Evolutionary conservation across 1,140 invertebrate genomes (phyloP), one percentile per base, ranked within the genome.

Genomic region (Musca domestica): DNA sequence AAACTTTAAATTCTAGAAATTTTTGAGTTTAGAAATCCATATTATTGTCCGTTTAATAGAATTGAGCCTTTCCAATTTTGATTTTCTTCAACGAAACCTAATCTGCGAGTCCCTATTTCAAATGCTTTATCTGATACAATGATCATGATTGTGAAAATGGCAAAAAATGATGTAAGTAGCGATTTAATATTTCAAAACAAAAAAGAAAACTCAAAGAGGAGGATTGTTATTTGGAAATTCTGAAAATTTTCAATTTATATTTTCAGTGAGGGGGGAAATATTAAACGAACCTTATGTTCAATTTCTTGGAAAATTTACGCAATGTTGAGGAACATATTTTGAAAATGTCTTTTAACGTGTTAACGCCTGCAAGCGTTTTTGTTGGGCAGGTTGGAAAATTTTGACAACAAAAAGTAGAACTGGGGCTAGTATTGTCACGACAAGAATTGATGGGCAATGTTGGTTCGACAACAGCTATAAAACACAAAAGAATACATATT

Each of bases 321-420:
- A 69, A 69, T 54, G 68, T 20, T 23, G 68, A 66, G 23, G 68
- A 63, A 66, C 66, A 58, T 10, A 58, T 47, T 69, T 69, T 66
- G 15, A 66, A 69, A 66, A 69, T 23, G 3, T 67, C 23, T 47
- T 64, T 64, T 19, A 41, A 41, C 10, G 34, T 41, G 6, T 41
- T 41, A n/a, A n/a, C n/a, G 34, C 34, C 10, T 41, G 34, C 10
- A 27, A 56, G 14, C 14, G 23, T 2, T 56, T 56, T 56, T 56
- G 23, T 27, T 27, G 52, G 23, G 27, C 52, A 56, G 4, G 2
- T 23, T 54, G 19, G 51, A 15, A 54, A 23, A 20, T 41, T 41
- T 41, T 54, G 19, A 14, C 17, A 54, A 54, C 51, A 54, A 12
- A 14, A 9, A 20, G 23, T 27, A 14, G 22, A 27, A 27, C 14